These are phyloP conservation scores for Nilaparvata lugens DNA, from an alignment of 1,140 invertebrate species.

Conservation along the genomic window DNA sequence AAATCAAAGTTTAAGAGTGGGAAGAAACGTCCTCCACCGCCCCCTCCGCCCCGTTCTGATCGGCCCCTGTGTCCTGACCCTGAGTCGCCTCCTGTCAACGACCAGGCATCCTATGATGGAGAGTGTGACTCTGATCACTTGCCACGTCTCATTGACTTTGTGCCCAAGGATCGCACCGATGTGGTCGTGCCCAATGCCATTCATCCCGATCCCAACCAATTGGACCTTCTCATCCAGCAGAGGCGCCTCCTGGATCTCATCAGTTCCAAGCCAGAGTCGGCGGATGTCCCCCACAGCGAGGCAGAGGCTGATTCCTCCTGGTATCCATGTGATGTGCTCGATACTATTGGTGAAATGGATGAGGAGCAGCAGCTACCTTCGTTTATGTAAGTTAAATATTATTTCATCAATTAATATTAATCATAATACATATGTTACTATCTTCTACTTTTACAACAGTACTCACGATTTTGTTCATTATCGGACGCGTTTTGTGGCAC, in stretches of 20 bases:
- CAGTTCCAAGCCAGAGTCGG: conserved; percentile 19
- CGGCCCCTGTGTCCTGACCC: conserved; percentile 23
- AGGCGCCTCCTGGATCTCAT: conserved; percentile 15
- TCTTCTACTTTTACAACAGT: no score
- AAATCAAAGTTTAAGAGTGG: conserved; percentile 26
- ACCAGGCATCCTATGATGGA: not conserved
- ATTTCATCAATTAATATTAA: no score
- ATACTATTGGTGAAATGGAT: no score
- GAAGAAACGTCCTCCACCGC: conserved; percentile 39
- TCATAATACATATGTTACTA: no score
- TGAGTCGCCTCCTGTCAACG: not conserved
- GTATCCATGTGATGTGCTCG: no score
- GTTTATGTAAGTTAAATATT: no score
- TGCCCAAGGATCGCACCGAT: conserved; percentile 42
- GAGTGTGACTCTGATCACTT: conserved; percentile 30
- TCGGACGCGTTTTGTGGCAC: no score
- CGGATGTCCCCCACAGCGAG: conserved; percentile 35
- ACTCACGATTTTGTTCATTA: no score
- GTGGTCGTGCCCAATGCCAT: conserved; percentile 22
- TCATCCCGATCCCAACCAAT: conserved; percentile 15
- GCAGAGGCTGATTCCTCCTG: conserved; percentile 16
- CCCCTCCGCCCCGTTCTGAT: conserved; percentile 36
- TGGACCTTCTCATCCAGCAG: conserved; percentile 16
- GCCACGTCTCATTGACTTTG: conserved; percentile 55
- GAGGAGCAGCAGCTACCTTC: no score